Evolutionary conservation across 2,888 invertebrate species (phyloP).

Genomic region (Drosophila fulvimacula): DNA sequence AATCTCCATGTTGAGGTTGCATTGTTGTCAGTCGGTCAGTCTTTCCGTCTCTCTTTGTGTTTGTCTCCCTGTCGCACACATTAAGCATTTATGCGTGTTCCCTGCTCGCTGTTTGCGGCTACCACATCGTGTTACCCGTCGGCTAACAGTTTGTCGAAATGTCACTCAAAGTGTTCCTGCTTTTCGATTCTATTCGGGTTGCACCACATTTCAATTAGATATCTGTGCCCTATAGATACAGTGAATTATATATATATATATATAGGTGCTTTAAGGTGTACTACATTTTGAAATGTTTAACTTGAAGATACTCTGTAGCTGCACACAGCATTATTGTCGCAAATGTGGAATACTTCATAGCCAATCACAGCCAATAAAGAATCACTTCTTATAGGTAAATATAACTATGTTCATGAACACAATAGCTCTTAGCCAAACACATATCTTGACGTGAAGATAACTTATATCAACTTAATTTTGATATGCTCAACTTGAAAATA

Average conservation of each 20-base stretch:
- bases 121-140: conserved; percentile 26
- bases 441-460: no score
- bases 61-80: conserved; percentile 10
- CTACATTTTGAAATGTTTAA: neutral
- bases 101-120: conserved; percentile 5
- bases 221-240: conserved; percentile 2
- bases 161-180: conserved; percentile 17
- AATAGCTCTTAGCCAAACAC: no score
- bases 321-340: no score
- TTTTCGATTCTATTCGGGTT: neutral
- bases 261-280: neutral
- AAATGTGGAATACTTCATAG: no score
- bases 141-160: conserved; percentile 23
- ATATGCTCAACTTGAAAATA: neutral
- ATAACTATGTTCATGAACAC: no score
- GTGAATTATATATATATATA: neutral
- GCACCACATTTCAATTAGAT: conserved; percentile 29
- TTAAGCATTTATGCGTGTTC: conserved; percentile 41
- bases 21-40: conserved; percentile 18
- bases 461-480: neutral
- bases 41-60: neutral
- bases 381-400: no score
- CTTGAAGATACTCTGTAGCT: neutral
- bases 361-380: no score
- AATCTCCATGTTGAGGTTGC: conserved; percentile 23